A percentile compares a stretch with the other conserved stretches of the same genome.
Evolutionary conservation across 2,797 vertebrate genomes (phyloP).

Genomic region (Holocentrus rufus): DNA sequence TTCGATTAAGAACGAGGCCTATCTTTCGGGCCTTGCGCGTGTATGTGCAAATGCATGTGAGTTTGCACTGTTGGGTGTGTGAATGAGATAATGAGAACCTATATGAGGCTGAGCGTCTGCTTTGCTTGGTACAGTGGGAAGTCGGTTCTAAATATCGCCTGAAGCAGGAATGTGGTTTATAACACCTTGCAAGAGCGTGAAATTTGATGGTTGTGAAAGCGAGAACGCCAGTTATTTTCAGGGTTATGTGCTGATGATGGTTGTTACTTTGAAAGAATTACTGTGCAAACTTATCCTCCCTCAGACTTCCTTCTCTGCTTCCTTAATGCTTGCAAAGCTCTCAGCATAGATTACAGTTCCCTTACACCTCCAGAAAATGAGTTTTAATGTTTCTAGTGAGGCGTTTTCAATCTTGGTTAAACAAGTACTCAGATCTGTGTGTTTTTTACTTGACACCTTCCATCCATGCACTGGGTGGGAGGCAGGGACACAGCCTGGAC

Average conservation of each 20-base stretch:
- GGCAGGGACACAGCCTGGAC: no score
- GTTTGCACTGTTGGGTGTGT: not conserved
- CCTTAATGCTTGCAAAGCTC: not conserved
- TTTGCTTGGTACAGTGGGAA: conserved; percentile 16
- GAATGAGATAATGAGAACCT: conserved; percentile 26
- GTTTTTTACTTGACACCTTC: not conserved
- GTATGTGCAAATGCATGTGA: not conserved
- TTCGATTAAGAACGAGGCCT: conserved; percentile 26
- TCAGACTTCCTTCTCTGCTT: not conserved
- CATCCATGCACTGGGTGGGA: no score
- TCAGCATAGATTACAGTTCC: no score
- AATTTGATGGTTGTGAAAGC: conserved; percentile 35
- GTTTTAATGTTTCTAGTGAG: not conserved
- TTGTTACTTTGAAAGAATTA: conserved; percentile 1
- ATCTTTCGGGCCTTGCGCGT: conserved; percentile 6
- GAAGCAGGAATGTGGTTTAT: conserved; percentile 43
- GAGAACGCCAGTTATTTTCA: conserved; percentile 36
- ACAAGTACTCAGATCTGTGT: not conserved
- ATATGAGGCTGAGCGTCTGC: conserved; percentile 16
- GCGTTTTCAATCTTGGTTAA: not conserved
- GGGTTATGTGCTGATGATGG: conserved; percentile 9
- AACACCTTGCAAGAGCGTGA: conserved; percentile 35
- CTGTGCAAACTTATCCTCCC: conserved; percentile 20
- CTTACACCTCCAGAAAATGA: not conserved
- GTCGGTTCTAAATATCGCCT: conserved; percentile 38